These are phyloP conservation scores for Proterorhinus semilunaris DNA, from an alignment of 2,113 vertebrate species.

Conservation along the genomic window DNA sequence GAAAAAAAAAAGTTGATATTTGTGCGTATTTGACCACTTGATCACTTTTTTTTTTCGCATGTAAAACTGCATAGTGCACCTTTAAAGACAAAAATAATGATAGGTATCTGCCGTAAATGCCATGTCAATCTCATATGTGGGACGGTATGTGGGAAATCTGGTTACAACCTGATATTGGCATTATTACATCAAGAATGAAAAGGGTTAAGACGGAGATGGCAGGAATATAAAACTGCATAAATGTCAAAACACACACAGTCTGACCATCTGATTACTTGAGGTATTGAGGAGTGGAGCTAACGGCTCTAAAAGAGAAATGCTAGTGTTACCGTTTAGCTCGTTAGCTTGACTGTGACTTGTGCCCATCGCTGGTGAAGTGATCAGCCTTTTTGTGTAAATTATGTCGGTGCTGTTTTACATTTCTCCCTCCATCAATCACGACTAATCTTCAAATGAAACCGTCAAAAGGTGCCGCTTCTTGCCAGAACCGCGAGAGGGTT, in stretches of 20 bases:
- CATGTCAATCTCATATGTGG: neutral
- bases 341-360: constrained; percentile 13
- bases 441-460: constrained; percentile 23
- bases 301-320: neutral
- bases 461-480: neutral
- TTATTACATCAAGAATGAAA: neutral
- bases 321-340: constrained; percentile 3
- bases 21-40: too few species aligned
- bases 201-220: neutral
- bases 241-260: neutral
- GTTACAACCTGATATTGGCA: neutral
- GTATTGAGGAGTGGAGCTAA: constrained; percentile 9
- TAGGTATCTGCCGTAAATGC: neutral
- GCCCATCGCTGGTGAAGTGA: constrained; percentile 24
- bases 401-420: constrained; percentile 9
- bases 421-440: constrained; percentile 28
- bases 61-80: too few species aligned
- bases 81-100: too few species aligned
- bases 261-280: constrained; percentile 10
- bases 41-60: too few species aligned
- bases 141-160: neutral
- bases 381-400: constrained; percentile 28
- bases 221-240: neutral
- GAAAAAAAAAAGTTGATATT: too few species aligned
- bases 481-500: constrained; percentile 14